Conservation (phyloP, 2,797 vertebrate species). For the Lagocephalus sceleratus region DNA sequence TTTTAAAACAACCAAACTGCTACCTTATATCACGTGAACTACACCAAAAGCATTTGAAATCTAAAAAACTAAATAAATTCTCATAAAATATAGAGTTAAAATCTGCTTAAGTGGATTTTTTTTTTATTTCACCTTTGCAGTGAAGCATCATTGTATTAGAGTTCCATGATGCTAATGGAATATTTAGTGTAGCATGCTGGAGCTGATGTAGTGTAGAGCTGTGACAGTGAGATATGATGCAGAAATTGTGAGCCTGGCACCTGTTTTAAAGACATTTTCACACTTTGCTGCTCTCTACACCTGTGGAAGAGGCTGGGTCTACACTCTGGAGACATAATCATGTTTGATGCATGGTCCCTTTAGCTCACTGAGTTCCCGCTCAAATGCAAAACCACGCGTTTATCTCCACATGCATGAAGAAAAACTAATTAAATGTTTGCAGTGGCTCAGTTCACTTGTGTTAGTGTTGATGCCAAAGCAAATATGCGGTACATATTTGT, state of each 20-base stretch:
- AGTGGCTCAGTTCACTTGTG: background rate
- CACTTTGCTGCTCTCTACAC: background rate
- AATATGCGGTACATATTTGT: background rate
- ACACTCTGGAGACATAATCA: background rate
- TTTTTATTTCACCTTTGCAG: too few relatives aligned
- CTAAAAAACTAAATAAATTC: too few relatives aligned
- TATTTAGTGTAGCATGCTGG: background rate
- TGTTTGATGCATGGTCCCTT: background rate
- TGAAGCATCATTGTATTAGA: background rate
- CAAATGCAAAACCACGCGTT: background rate
- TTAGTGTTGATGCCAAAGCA: conserved; percentile 1
- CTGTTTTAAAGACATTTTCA: background rate
- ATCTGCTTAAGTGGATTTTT: too few relatives aligned
- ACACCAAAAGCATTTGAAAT: too few relatives aligned
- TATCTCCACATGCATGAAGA: conserved; percentile 10
- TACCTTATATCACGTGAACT: too few relatives aligned
- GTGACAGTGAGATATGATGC: background rate
- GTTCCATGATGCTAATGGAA: background rate
- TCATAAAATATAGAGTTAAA: too few relatives aligned
- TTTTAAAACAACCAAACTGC: too few relatives aligned
- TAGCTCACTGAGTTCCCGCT: background rate
- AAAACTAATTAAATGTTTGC: background rate
- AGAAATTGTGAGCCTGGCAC: background rate
- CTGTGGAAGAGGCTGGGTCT: background rate
- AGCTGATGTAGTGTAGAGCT: background rate